These are phyloP conservation scores for Coreius guichenoti DNA, from an alignment of 2,797 vertebrate genomes.

Conservation along the genomic window DNA sequence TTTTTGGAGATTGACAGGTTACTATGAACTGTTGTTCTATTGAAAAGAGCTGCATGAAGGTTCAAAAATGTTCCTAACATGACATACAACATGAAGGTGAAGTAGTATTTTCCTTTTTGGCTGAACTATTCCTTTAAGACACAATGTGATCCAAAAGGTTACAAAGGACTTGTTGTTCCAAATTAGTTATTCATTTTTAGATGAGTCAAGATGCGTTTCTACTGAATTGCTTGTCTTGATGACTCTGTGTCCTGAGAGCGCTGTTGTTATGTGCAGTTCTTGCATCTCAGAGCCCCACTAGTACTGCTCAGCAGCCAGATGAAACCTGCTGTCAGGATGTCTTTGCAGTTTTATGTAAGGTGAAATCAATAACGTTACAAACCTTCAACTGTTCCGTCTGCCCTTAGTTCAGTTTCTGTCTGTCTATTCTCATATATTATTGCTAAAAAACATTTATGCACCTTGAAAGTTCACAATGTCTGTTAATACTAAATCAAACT, in stretches of 20 bases:
- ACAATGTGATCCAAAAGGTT: not conserved
- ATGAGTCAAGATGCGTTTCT: not conserved
- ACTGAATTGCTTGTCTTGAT: not conserved
- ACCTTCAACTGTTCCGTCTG: not conserved
- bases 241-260: not conserved
- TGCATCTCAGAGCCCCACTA: not conserved
- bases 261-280: not conserved
- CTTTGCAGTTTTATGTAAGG: not conserved
- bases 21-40: not conserved
- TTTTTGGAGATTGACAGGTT: not conserved
- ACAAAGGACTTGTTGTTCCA: not conserved
- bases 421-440: not conserved
- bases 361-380: conserved; percentile 4
- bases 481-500: not conserved
- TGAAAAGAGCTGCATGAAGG: not conserved
- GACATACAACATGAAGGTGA: not conserved
- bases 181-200: not conserved
- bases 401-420: not conserved
- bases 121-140: not conserved
- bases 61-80: not conserved
- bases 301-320: conserved; percentile 16
- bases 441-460: conserved; percentile 10
- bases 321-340: not conserved
- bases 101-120: not conserved
- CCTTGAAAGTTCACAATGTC: not conserved